Evolutionary conservation across 2,113 vertebrate genomes (phyloP).

Genomic region (Corapipo altera): DNA sequence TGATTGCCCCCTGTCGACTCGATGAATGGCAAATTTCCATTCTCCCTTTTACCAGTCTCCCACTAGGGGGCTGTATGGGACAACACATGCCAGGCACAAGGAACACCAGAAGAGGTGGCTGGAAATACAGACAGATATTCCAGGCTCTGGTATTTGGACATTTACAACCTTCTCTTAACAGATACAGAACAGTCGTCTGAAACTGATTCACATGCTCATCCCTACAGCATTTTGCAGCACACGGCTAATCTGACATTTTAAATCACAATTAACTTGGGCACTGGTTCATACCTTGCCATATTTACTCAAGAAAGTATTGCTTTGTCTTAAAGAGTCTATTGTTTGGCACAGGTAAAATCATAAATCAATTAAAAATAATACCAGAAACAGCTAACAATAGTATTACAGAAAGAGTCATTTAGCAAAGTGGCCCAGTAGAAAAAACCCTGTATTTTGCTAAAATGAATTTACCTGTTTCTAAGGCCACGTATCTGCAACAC

Average conservation of each 20-base stretch:
- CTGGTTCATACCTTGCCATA: neutral
- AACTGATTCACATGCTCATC: neutral
- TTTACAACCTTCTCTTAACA: neutral
- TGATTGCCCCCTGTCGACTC: neutral
- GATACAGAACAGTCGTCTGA: neutral
- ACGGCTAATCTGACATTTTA: neutral
- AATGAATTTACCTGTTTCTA: neutral
- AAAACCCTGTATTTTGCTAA: fast-evolving
- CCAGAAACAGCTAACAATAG: neutral
- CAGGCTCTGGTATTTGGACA: neutral
- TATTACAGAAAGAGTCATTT: neutral
- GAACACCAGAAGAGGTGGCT: neutral
- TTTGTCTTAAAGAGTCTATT: neutral
- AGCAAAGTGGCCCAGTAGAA: neutral
- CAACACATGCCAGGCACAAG: fast-evolving
- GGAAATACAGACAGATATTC: neutral
- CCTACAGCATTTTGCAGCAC: neutral
- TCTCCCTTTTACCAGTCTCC: neutral
- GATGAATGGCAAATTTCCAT: neutral
- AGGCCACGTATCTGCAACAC: fast-evolving
- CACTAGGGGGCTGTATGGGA: neutral
- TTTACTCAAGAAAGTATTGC: neutral
- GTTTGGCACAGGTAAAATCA: neutral
- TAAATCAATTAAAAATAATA: neutral
- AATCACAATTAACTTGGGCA: neutral